These are phyloP conservation scores for Philereme transversata DNA, from an alignment of 2,888 invertebrate genomes.

Conservation along the genomic window DNA sequence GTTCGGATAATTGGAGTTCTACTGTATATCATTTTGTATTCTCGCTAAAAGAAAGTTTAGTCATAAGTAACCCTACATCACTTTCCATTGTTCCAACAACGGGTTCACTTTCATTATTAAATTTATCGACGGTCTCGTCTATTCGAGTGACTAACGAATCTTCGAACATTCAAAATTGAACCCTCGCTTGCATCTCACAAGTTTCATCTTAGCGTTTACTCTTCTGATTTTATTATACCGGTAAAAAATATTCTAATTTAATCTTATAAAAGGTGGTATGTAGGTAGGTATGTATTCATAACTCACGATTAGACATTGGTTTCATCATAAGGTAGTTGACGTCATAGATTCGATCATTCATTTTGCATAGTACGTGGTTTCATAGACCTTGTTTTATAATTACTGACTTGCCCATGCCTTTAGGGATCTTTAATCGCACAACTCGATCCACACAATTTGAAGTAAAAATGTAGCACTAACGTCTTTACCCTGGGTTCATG, in stretches of 20 bases:
- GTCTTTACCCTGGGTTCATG: no score
- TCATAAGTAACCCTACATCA: constrained; percentile 9
- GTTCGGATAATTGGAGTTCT: no score
- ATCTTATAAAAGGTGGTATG: constrained; percentile 4
- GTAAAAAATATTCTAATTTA: not conserved
- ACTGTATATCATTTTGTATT: no score
- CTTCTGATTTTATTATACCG: not conserved
- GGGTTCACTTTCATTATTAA: constrained; percentile 26
- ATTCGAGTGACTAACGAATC: constrained; percentile 7
- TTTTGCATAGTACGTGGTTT: not conserved
- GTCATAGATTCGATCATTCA: constrained; percentile 7
- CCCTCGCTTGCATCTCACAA: constrained; percentile 8
- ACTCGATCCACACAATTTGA: no score
- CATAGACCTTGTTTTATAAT: not conserved
- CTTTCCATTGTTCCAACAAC: constrained; percentile 23
- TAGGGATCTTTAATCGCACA: no score
- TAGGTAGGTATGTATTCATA: constrained; percentile 7
- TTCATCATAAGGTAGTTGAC: constrained; percentile 6
- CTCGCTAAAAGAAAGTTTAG: constrained; percentile 6
- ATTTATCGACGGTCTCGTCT: constrained; percentile 16
- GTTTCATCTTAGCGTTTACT: constrained; percentile 4
- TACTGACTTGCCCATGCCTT: no score
- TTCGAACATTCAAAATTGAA: constrained; percentile 9
- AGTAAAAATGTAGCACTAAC: no score
- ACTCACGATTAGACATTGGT: constrained; percentile 8